phyloP scores from a whole-genome alignment of 53 echinoderm and acorn worm species.

The Echinometra lucunter region DNA sequence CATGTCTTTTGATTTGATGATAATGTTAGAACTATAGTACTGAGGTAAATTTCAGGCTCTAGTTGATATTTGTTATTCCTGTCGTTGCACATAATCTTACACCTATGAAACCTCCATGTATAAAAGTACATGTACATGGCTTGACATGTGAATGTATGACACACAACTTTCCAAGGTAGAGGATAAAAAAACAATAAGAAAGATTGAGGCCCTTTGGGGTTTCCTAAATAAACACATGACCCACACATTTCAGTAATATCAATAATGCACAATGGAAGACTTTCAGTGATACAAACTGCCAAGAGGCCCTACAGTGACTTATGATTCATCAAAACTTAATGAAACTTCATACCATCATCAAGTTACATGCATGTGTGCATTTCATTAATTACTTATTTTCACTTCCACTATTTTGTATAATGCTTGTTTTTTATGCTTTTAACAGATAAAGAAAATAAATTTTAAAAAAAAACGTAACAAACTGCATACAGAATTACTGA shows the following conservation, averaged over 20 bases:
- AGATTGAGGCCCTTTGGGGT: background rate
- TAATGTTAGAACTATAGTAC: no score
- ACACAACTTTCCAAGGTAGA: constrained; percentile 6
- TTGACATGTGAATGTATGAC: background rate
- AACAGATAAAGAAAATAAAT: no score
- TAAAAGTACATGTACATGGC: background rate
- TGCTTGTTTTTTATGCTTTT: no score
- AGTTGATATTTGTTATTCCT: background rate
- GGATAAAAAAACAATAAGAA: background rate
- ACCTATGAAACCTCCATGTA: background rate
- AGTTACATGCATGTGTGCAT: background rate
- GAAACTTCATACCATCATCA: background rate
- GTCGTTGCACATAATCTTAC: background rate
- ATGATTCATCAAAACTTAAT: constrained; percentile 12
- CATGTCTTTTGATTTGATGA: no score
- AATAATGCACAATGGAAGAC: background rate
- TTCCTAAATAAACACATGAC: background rate
- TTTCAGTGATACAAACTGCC: background rate
- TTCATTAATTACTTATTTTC: background rate
- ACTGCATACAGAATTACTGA: no score
- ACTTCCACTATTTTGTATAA: no score
- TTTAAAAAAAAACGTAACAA: no score
- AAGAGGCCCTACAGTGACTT: background rate
- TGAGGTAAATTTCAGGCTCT: no score
- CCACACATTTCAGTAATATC: background rate